Evolutionary conservation across 2,888 invertebrate species (phyloP), one percentile per base, ranked within the genome.

Genomic region (Hermaeophaga mercurialis): DNA sequence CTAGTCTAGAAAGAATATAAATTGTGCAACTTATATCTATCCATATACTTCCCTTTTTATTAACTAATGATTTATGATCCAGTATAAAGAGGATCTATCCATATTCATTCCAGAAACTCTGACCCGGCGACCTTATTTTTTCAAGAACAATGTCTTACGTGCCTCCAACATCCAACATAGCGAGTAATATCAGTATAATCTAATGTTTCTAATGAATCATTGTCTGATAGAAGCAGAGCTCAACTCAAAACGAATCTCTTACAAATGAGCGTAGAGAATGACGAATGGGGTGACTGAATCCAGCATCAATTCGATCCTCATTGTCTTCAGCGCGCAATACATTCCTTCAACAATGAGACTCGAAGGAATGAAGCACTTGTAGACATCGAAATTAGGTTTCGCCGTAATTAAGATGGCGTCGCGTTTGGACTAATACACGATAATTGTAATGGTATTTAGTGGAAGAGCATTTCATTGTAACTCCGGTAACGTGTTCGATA

Each of bases 151-250:
- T 26, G 43, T 18, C 15, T 39, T 28, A 49, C 31, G 39, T 18
- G 49, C 28, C 49, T 39, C n/a, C n/a, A n/a, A n/a, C n/a, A n/a
- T 17, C 12, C 34, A 22, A 47, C 47, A 39, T 31, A 24, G 49
- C 24, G 17, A 11, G 41, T 49, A 41, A 49, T 39, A 49, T 39
- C 9, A 41, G 14, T 11, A 41, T 33, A 26, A 38, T 28, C 41
- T 49, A 49, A 49, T 39, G 39, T 41, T 14, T 19, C 31, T 41
- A 39, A 49, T 49, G 49, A 49, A 49, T 49, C 49, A 49, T 41
- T 12, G 19, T 41, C 49, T 22, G 41, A 41, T 31, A 39, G 49
- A 9, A 47, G 47, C 34, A 22, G 22, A 39, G 19, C 19, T 17
- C 18, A 49, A 49, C 22, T 41, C 43, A 12, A 14, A 43, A 18